Base-by-base conservation (phyloP, 2,113 vertebrate species). In the Ondatra zibethicus region DNA sequence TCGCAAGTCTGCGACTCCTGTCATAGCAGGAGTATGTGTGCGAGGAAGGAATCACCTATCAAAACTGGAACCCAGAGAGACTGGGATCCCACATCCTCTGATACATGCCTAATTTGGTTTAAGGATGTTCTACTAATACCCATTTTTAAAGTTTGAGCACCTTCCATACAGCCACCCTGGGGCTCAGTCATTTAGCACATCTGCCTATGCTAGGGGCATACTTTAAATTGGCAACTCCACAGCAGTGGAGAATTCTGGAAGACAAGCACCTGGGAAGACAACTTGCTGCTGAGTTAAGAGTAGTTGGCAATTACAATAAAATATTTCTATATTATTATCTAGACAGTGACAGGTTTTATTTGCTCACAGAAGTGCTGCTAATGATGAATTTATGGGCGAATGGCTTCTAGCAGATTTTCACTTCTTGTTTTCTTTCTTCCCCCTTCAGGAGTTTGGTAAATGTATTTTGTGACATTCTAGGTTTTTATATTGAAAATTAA, bases 271-370 rank as follows among this genome's bases (percentile, higher is more conserved):
- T 94, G 52, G 5, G 19, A 94, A 81, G n/a, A 13, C 66, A 94
- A 39, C 11, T 89, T 96, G n/a, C 11, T 94, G 68, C 80, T 87
- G 42, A 97, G 45, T 72, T 95, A 31, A 82, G 17, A 31, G 90
- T 63, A 72, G n/a, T 87, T 86, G 80, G 36, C 19, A 47, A 27
- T 58, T 92, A 17, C 4, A 87, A 36, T 75, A 86, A 88, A 63
- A 81, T 89, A 36, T 87, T 65, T 93, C 0, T 86, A 29, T 85
- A 55, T 93, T 21, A 66, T 21, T 92, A 73, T 25, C 23, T 7
- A 84, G 70, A 27, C 55, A 97, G 45, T 8, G 85, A 19, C 23
- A 88, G 31, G 84, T 86, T 95, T 91, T 82, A 45, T 89, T 84
- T 88, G 42, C 55, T 16, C 42, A 66, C 45, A 63, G 50, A 47